Evolutionary conservation across 2,797 vertebrate species (phyloP), one percentile per base, ranked within the genome.

Genomic region (Gorsachius magnificus): DNA sequence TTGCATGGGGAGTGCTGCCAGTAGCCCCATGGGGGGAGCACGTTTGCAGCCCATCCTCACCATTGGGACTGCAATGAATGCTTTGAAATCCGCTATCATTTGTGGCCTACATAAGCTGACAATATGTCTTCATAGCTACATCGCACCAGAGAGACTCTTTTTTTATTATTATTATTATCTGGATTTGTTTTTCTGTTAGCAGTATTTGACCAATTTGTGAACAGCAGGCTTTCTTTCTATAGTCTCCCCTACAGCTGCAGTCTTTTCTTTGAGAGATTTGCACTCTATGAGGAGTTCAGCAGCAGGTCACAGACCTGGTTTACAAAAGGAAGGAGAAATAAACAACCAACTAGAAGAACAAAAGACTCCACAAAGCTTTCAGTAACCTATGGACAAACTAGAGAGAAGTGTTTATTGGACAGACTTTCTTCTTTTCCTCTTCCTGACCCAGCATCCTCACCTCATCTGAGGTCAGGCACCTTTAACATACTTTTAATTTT

Each of bases 241-340:
- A 8, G 53, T 38, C 48, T 89, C 46, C 57, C 88, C 86, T 90
- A 89, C 75, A 83, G 53, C n/a, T 87, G 50, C 71, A 89, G 35
- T 26, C 33, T 89, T 94, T 89, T 64, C 78, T 96, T 76, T 89
- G 50, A 87, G 61, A 87, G 28, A 17, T 71, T 95, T 89, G 45
- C 64, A 58, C 64, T 80, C 46, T 54, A 17, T 68, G 22, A 83
- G 36, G 56, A 85, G 45, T 92, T 92, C 71, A 88, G 54, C 71
- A 90, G 78, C 75, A 86, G 85, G 91, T 83, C 81, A 83, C 26
- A 80, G 68, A 71, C n/a, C 33, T 65, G 46, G 45, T 65, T 95
- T 93, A 82, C 35, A 95, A 89, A 94, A 50, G 74, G 31, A 95
- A 93, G 74, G 54, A 77, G 28, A 85, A 89, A 80, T 71, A 86